Conservation (phyloP, 2,113 vertebrate genomes). For the Genyomyrus donnyi region DNA sequence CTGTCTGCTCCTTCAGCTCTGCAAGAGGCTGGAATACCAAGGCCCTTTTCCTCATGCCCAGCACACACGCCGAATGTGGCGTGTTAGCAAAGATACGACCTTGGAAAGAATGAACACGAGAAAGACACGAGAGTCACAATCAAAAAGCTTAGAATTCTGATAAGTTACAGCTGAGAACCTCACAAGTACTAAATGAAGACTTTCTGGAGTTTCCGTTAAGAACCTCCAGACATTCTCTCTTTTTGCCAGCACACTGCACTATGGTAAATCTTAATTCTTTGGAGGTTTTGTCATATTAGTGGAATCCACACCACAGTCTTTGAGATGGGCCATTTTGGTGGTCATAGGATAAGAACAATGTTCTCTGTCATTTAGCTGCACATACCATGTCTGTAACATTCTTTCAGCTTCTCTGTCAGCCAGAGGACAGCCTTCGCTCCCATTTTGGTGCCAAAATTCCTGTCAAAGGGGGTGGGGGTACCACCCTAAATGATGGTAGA, state of each 20-base stretch:
- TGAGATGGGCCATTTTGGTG: background rate
- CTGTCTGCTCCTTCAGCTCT: slow-evolving; percentile 70
- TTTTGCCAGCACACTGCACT: background rate
- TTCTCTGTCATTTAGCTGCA: background rate
- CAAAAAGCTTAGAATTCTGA: background rate
- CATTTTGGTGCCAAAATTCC: slow-evolving; percentile 87
- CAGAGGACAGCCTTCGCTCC: slow-evolving; percentile 78
- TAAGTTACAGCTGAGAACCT: background rate
- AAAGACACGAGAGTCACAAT: background rate
- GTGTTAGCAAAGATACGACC: slow-evolving; percentile 85
- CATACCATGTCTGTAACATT: slow-evolving; percentile 77
- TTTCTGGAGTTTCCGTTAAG: background rate
- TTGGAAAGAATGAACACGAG: slow-evolving; percentile 34
- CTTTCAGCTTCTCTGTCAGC: slow-evolving; percentile 81
- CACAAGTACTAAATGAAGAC: background rate
- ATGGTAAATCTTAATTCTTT: background rate
- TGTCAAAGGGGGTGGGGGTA: slow-evolving; percentile 79
- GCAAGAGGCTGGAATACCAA: slow-evolving; percentile 72
- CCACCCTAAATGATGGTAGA: slow-evolving; percentile 62
- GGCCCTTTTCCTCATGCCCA: slow-evolving; percentile 79
- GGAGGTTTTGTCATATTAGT: background rate
- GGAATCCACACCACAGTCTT: background rate
- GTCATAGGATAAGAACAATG: background rate
- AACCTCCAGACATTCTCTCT: background rate
- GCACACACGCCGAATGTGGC: slow-evolving; percentile 70